phyloP scores from a whole-genome alignment of 1,140 invertebrate species.

The Maniola jurtina region DNA sequence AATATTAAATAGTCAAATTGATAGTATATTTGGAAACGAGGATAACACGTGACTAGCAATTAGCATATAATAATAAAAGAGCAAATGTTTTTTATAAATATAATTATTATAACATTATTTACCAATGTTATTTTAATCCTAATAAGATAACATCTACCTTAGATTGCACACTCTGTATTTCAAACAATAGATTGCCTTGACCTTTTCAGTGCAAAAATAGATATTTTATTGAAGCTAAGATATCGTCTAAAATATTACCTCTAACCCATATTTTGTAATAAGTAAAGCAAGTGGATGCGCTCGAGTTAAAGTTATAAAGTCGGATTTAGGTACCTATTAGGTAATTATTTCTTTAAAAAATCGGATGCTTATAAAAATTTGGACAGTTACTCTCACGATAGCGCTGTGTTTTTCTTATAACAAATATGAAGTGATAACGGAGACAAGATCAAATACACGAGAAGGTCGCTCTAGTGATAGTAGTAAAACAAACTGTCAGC shows the following conservation, averaged over 20 bases:
- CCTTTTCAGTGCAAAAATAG: not conserved
- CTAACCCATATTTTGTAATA: no score
- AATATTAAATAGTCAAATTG: not conserved
- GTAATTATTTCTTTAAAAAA: not conserved
- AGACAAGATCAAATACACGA: slow-evolving; percentile 52
- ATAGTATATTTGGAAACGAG: not conserved
- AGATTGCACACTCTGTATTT: not conserved
- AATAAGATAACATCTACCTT: not conserved
- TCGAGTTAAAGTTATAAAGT: no score
- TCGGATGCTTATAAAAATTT: not conserved
- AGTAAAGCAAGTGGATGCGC: no score
- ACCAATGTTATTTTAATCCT: no score
- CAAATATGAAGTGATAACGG: slow-evolving; percentile 33
- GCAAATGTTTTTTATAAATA: not conserved
- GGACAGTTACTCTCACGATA: slow-evolving; percentile 13
- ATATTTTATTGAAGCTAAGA: no score
- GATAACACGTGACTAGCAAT: not conserved
- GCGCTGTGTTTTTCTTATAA: slow-evolving; percentile 26
- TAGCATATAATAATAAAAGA: not conserved
- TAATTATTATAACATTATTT: no score
- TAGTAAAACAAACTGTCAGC: slow-evolving; percentile 43
- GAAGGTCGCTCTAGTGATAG: slow-evolving; percentile 50
- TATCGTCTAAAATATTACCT: no score
- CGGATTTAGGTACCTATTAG: no score
- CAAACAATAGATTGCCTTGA: not conserved